Evolutionary conservation across 2,113 vertebrate genomes (phyloP).

Genomic region (Xyrauchen texanus): DNA sequence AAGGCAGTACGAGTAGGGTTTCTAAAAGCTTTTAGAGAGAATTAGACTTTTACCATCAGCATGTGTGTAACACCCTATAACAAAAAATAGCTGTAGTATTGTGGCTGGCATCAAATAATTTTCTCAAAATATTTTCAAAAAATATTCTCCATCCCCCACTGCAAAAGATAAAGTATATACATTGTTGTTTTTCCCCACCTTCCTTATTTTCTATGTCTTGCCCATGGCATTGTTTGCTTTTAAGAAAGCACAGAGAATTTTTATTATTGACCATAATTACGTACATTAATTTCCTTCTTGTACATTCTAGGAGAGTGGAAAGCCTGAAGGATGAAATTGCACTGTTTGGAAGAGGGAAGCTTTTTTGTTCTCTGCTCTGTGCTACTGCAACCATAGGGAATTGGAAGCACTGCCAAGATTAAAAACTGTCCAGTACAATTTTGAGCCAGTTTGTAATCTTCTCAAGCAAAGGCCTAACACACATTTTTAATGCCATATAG

Average conservation of each 20-base stretch:
- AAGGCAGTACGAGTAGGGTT: not conserved
- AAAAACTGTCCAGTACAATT: constrained; percentile 59
- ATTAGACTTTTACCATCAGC: constrained; percentile 28
- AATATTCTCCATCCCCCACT: not conserved
- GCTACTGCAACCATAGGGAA: constrained; percentile 48
- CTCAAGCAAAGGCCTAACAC: constrained; percentile 68
- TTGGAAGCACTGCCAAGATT: constrained; percentile 60
- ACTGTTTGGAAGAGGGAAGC: constrained; percentile 33
- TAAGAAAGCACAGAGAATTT: constrained; percentile 15
- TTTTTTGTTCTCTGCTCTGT: constrained; percentile 31
- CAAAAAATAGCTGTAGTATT: constrained; percentile 16
- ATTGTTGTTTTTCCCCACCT: not conserved
- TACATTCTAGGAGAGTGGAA: constrained; percentile 12
- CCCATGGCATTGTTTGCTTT: constrained; percentile 4
- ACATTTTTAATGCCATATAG: constrained; percentile 55
- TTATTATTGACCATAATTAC: constrained; percentile 41
- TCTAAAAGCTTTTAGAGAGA: constrained; percentile 35
- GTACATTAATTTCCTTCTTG: not conserved
- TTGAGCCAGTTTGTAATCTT: constrained; percentile 65
- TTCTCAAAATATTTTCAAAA: too few relatives aligned
- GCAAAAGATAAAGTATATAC: not conserved
- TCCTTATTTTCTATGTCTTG: not conserved
- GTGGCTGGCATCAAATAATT: constrained; percentile 6
- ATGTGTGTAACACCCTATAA: constrained; percentile 20
- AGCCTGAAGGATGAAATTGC: constrained; percentile 24